Evolutionary conservation across 2,888 invertebrate species (phyloP).

Genomic region (Ormyrus labotus): DNA sequence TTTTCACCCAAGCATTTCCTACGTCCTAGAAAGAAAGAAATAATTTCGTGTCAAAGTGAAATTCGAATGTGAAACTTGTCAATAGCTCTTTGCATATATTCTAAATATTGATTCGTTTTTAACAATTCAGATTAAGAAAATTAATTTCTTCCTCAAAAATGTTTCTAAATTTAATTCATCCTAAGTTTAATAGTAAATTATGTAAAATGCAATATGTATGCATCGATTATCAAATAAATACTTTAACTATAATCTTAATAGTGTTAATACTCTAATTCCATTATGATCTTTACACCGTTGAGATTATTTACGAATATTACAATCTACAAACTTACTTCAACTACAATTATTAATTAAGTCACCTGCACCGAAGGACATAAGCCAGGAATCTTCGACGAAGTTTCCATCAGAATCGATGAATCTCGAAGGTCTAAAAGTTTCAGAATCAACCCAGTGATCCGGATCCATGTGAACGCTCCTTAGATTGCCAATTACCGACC

Average conservation of each 20-base stretch:
- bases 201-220: too few relatives aligned
- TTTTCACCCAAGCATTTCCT: conserved; percentile 89
- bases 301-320: too few relatives aligned
- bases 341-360: too few relatives aligned
- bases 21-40: conserved; percentile 74
- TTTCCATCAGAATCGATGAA: conserved; percentile 81
- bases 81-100: neutral
- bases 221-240: too few relatives aligned
- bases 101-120: conserved; percentile 12
- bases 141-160: neutral
- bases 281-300: too few relatives aligned
- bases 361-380: conserved; percentile 66
- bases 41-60: conserved; percentile 33
- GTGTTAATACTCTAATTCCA: too few relatives aligned
- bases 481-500: conserved; percentile 82
- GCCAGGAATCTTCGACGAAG: conserved; percentile 65
- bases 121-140: conserved; percentile 5
- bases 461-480: conserved; percentile 83
- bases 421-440: conserved; percentile 84
- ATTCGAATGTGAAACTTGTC: conserved; percentile 15
- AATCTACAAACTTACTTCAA: too few relatives aligned
- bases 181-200: too few relatives aligned
- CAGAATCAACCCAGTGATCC: conserved; percentile 81
- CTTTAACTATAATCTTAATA: too few relatives aligned
- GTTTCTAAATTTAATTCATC: too few relatives aligned